Evolutionary conservation across 2,113 vertebrate species (phyloP), one percentile per base, ranked within the genome.

Genomic region (Cyanoliseus patagonus): DNA sequence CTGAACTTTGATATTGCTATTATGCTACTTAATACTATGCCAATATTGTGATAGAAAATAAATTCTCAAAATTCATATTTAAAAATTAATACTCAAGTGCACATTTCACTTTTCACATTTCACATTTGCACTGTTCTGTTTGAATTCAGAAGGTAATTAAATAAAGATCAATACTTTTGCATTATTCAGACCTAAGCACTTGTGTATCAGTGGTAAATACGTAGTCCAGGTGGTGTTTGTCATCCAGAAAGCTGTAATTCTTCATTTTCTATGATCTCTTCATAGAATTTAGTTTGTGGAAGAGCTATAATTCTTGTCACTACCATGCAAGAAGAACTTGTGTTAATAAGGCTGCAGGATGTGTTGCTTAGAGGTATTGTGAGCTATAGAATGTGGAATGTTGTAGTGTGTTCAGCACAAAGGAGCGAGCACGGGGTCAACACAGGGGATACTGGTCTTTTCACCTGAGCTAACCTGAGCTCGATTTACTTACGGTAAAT

Each of bases 171-270:
- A 11, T 80, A 66, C 13, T 88, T 87, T 27, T 10, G 3, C 47
- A 17, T 92, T 49, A 61, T 89, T 91, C 74, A 85, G 42, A 84
- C 27, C 1, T 2, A 84, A 94, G 51, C 13, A 20, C 12, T 81
- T 78, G 23, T 69, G 44, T 79, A 7, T 78, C 33, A 39, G 15
- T 7, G 4, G 46, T 59, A 79, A 72, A 82, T 57, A 37, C 7
- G 2, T 64, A 89, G 27, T 41, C 69, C 74, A 85, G 81, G 79
- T 87, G 91, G 86, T 88, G 47, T 94, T 95, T 91, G 89, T 91
- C 66, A 84, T 95, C 69, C 57, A 64, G 51, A 89, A 68, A 73
- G 68, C 66, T 47, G n/a, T 49, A 62, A 13, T 55, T 91, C 72
- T 73, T 35, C 24, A 19, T 68, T 78, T 62, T 73, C 25, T 80